Evolutionary conservation across 2,888 invertebrate species (phyloP), one percentile per base, ranked within the genome.

Genomic region (Chironomus tentans): DNA sequence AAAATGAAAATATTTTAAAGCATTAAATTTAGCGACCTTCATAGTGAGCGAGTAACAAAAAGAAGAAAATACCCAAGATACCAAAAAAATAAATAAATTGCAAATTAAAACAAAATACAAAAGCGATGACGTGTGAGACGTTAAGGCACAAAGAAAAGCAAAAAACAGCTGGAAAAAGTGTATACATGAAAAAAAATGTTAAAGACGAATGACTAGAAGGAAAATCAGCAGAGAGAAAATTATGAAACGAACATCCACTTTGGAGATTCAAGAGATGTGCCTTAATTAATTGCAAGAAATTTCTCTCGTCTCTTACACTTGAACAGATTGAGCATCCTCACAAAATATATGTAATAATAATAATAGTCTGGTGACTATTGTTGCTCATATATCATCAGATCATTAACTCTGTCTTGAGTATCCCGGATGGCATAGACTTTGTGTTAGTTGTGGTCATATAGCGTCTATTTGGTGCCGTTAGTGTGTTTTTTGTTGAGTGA

Each of bases 81-180:
- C n/a, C n/a, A n/a, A 4, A 56, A 56, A 15, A 2, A 13, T 48
- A 48, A 56, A 18, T 18, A 56, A 15, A 18, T n/a, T 15, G 18
- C 18, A 56, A 56, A 56, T 15, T 56, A 38, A 38, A 38, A 38
- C 38, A 38, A 38, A 38, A 38, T 38, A 38, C 38, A 56, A 15
- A 56, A 56, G 18, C n/a, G 65, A 65, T 65, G 65, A 65, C 65
- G 65, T 65, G 18, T 24, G 22, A 13, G 21, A 56, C 18, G n/a
- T 56, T 56, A 2, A 50, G 38, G 50, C 22, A 15, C 18, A 18
- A 62, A 56, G 56, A 56, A 12, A 18, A 18, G 56, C 21, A 21
- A 65, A 56, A 65, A 65, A 65, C 65, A 65, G 65, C 65, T 65
- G 65, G 65, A 65, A 24, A 24, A 21, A 50, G 50, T 50, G 24